phyloP scores from a whole-genome alignment of 2,888 invertebrate genomes.

The Meteorus colon region DNA sequence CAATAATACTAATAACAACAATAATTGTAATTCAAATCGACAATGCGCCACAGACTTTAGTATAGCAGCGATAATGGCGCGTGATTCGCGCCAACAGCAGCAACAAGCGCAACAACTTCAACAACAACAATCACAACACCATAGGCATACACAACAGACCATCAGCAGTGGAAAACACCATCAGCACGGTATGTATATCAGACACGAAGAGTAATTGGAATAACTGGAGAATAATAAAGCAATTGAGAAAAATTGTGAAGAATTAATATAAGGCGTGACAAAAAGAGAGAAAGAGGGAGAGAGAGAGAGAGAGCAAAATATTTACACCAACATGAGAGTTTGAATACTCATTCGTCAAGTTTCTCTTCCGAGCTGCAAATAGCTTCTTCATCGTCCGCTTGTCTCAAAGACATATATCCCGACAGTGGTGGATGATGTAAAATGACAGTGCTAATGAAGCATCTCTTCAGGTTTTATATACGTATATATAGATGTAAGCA shows the following conservation, averaged over 20 bases:
- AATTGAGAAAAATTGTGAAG: neutral
- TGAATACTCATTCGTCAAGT: conserved; percentile 22
- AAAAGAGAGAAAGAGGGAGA: neutral
- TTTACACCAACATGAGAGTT: conserved; percentile 16
- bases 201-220: neutral
- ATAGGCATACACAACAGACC: conserved; percentile 59
- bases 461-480: conserved; percentile 15
- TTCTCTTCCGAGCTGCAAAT: conserved; percentile 26
- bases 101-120: conserved; percentile 77
- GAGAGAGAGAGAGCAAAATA: neutral
- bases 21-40: conserved; percentile 75
- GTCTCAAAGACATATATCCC: conserved; percentile 32
- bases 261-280: neutral
- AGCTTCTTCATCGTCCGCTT: conserved; percentile 36
- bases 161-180: conserved; percentile 69
- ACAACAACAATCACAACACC: conserved; percentile 70
- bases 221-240: neutral
- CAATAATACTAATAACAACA: conserved; percentile 61
- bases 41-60: conserved; percentile 96
- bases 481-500: neutral
- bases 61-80: conserved; percentile 95
- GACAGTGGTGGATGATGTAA: conserved; percentile 25
- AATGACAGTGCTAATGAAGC: conserved; percentile 39
- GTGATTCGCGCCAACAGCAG: conserved; percentile 76
- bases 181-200: conserved; percentile 62